phyloP scores from a whole-genome alignment of 2,888 invertebrate genomes.

The Macropis europaea region DNA sequence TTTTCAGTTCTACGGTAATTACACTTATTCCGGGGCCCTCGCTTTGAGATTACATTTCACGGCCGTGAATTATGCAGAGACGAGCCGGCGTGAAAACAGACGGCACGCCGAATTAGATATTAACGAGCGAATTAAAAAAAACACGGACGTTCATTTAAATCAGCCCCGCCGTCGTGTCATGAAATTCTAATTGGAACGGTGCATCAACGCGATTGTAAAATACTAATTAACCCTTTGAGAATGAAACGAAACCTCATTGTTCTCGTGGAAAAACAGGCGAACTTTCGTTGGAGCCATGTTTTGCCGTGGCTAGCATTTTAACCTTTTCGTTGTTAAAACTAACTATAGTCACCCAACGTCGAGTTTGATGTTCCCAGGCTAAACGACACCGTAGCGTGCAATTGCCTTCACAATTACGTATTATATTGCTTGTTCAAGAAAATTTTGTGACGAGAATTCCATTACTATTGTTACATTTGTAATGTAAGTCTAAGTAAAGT shows the following conservation, averaged over 20 bases:
- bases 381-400: no score
- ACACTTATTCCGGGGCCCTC: slow-evolving; percentile 15
- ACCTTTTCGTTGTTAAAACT: no score
- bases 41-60: slow-evolving; percentile 12
- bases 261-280: background rate
- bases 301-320: no score
- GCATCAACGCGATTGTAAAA: background rate
- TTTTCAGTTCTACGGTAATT: slow-evolving; percentile 28
- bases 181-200: slow-evolving; percentile 6
- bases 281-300: no score
- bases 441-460: no score
- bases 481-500: no score
- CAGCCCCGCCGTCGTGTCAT: background rate
- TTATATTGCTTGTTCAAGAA: no score
- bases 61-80: slow-evolving; percentile 24
- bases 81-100: background rate
- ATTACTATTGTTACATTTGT: no score
- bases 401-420: no score
- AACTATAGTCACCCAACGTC: no score
- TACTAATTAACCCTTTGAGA: slow-evolving; percentile 16
- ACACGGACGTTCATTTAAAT: background rate
- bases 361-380: no score
- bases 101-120: slow-evolving; percentile 29
- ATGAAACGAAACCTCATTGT: background rate
- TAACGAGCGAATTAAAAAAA: slow-evolving; percentile 26